These are phyloP conservation scores for Erebia ligea DNA, from an alignment of 2,888 invertebrate species.

Conservation along the genomic window DNA sequence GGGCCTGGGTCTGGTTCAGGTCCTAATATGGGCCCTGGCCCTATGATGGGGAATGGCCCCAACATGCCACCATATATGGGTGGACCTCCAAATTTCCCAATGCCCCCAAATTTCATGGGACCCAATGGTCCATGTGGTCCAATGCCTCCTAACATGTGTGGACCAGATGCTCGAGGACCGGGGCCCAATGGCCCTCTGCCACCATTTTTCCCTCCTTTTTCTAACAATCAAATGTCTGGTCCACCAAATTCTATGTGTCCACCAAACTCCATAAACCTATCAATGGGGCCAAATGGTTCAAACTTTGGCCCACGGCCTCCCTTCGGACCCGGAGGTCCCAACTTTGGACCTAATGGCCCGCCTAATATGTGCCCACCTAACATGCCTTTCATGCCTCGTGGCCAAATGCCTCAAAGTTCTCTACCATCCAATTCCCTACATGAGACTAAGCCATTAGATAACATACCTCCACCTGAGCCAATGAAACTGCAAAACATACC, in stretches of 20 bases:
- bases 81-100: constrained; percentile 67
- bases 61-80: constrained; percentile 57
- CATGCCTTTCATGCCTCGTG: constrained; percentile 60
- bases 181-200: constrained; percentile 58
- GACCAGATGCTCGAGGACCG: constrained; percentile 52
- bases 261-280: constrained; percentile 55
- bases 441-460: constrained; percentile 55
- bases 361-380: constrained; percentile 54
- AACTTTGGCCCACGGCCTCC: constrained; percentile 67
- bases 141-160: constrained; percentile 58
- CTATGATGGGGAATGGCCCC: constrained; percentile 49
- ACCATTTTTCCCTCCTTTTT: constrained; percentile 56
- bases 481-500: constrained; percentile 85
- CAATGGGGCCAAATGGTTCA: constrained; percentile 67
- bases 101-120: constrained; percentile 73
- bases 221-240: constrained; percentile 52
- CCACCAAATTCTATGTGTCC: constrained; percentile 62
- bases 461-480: constrained; percentile 67
- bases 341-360: constrained; percentile 55
- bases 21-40: constrained; percentile 39
- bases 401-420: constrained; percentile 42
- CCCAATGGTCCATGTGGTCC: constrained; percentile 62
- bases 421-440: constrained; percentile 49
- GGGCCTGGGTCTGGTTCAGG: constrained; percentile 44
- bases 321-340: constrained; percentile 64